These are phyloP conservation scores for Tyria jacobaeae DNA, from an alignment of 2,888 invertebrate genomes.

Conservation along the genomic window DNA sequence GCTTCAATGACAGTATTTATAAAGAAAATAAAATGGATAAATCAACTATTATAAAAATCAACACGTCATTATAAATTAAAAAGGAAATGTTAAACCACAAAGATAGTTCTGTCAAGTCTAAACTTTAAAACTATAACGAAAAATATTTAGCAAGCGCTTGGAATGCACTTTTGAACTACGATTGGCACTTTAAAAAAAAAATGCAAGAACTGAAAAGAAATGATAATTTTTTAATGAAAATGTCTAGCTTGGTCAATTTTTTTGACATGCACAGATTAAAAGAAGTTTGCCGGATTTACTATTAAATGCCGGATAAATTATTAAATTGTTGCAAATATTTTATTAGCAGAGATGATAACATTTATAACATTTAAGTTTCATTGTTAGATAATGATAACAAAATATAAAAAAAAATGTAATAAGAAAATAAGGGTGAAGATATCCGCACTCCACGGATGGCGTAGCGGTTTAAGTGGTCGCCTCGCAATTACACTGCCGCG, in stretches of 20 bases:
- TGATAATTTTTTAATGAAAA: conserved; percentile 37
- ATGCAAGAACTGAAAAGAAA: neutral
- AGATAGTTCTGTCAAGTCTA: conserved; percentile 3
- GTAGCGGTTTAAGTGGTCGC: too few relatives aligned
- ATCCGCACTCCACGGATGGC: too few relatives aligned
- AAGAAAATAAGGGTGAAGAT: too few relatives aligned
- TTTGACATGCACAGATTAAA: conserved; percentile 22
- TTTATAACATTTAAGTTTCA: too few relatives aligned
- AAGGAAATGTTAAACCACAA: conserved; percentile 4
- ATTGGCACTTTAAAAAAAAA: too few relatives aligned
- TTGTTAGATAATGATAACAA: too few relatives aligned
- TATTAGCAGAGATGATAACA: too few relatives aligned
- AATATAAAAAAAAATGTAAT: too few relatives aligned
- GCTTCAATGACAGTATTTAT: neutral
- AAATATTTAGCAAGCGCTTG: conserved; percentile 19
- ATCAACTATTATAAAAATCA: neutral
- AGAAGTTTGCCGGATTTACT: conserved; percentile 11
- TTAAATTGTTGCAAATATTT: neutral
- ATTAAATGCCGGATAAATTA: too few relatives aligned
- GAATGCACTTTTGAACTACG: conserved; percentile 26
- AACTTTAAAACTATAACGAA: conserved; percentile 17
- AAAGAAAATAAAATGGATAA: too few relatives aligned
- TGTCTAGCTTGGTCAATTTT: conserved; percentile 19
- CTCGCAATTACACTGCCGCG: too few relatives aligned
- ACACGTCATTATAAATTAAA: neutral